Conservation (phyloP, 35 echinoderm and acorn worm genomes). For the Ophioderma brevispina region DNA sequence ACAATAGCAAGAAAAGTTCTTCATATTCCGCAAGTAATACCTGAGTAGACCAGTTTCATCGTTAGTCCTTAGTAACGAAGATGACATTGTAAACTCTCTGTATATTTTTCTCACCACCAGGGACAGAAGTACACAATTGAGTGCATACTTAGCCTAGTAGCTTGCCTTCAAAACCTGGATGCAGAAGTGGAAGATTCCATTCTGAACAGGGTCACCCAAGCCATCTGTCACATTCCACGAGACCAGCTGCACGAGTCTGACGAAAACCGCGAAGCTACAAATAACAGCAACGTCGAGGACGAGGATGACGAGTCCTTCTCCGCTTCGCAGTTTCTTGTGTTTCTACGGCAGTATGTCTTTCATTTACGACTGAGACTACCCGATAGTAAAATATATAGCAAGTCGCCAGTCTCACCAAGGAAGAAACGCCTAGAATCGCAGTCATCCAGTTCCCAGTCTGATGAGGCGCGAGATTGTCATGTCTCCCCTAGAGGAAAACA, state of each 20-base stretch:
- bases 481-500: no score
- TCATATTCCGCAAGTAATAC: no score
- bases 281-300: not conserved
- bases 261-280: not conserved
- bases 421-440: no score
- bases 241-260: not conserved
- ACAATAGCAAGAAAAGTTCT: no score
- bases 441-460: not conserved
- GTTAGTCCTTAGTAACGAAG: no score
- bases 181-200: slow-evolving; percentile 28
- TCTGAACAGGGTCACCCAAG: slow-evolving; percentile 41
- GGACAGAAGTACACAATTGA: slow-evolving; percentile 41
- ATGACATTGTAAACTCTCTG: no score
- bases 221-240: slow-evolving; percentile 32
- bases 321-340: not conserved
- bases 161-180: slow-evolving; percentile 31
- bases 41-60: no score
- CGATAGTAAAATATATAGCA: not conserved
- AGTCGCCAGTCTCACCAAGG: no score
- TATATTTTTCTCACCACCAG: no score
- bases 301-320: not conserved
- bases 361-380: not conserved
- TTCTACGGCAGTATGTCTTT: not conserved
- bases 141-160: slow-evolving; percentile 58
- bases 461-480: not conserved